Evolutionary conservation across 30 jellyfish, hydroid and myxozoan genomes (phyloP).

Genomic region (Clytia hemisphaerica): DNA sequence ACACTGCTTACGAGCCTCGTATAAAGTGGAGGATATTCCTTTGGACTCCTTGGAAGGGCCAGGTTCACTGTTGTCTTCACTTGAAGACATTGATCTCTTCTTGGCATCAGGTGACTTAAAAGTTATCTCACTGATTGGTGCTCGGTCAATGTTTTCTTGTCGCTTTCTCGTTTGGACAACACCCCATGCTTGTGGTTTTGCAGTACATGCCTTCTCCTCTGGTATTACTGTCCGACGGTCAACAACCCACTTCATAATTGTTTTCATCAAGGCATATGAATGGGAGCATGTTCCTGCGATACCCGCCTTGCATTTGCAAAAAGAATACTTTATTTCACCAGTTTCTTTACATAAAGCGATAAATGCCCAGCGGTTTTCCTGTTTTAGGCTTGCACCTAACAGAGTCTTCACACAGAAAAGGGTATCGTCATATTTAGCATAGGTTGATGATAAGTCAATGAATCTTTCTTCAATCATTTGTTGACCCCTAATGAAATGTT

Average conservation of each 20-base stretch:
- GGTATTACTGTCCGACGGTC: constrained; percentile 10
- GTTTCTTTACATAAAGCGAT: constrained; percentile 1
- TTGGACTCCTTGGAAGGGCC: too few species aligned
- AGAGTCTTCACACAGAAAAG: background rate
- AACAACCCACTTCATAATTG: constrained; percentile 6
- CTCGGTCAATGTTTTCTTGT: constrained; percentile 1
- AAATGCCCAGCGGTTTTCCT: constrained; percentile 15
- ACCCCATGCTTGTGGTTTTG: constrained; percentile 11
- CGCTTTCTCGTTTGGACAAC: constrained; percentile 11
- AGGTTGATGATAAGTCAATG: constrained; percentile 1
- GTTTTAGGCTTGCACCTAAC: constrained; percentile 8
- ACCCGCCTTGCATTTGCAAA: constrained; percentile 8
- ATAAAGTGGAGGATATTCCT: too few species aligned
- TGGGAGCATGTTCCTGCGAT: constrained; percentile 24
- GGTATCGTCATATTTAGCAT: constrained; percentile 8
- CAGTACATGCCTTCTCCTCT: constrained; percentile 13
- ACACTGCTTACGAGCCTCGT: too few species aligned
- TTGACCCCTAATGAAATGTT: constrained; percentile 4
- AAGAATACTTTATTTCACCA: background rate
- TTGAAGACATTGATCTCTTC: too few species aligned
- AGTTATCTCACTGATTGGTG: background rate
- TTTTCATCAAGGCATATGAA: constrained; percentile 11
- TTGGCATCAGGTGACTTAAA: constrained; percentile 1
- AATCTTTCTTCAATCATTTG: constrained; percentile 17
- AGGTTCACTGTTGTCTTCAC: too few species aligned